Evolutionary conservation across 2,113 vertebrate genomes (phyloP), one percentile per base, ranked within the genome.

Genomic region (Clupea harengus): DNA sequence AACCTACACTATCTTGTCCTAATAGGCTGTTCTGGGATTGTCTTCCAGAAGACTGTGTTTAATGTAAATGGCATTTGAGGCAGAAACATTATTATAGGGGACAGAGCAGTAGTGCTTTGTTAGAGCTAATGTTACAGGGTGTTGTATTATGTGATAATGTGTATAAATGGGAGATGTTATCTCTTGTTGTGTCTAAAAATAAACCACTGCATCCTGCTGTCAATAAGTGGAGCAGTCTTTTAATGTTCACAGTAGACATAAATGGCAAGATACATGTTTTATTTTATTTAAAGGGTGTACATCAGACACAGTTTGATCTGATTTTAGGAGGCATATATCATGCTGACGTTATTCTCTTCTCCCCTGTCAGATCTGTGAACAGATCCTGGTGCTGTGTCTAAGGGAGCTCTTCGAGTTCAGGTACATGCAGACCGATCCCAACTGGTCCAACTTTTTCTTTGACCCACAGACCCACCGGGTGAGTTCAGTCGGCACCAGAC

Each of bases 401-500:
- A 90, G 97, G 88, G 98, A 99, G 92, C 93, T 99, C 84, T 99
- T 99, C 83, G 98, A 99, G 92, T 99, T 99, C 92, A 95, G 95
- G 22, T 98, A 96, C 92, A 99, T 99, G 98, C 98, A 99, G 95
- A 99, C 98, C 0, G 98, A 99, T 89, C 98, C 98, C 28, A 99
- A 99, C 94, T 99, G 98, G 98, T 99, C 98, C 52, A 99, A 99
- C 93, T 99, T 99, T 93, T 96, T 99, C 89, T 99, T 99, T 0
- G 96, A 99, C 82, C 98, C 98, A 0, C 95, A 98, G 90, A 93
- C 94, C 13, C 96, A 99, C 92, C 96, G 93, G 97, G 98, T 98
- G 93, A 93, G 95, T 78, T 72, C 83, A 28, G 10, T 11, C 17
- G 4, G 39, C 6, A 52, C 5, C 25, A 75, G 45, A 75, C 25